Evolutionary conservation across 1,140 invertebrate species (phyloP).

Genomic region (Gyrodactylus salaris): DNA sequence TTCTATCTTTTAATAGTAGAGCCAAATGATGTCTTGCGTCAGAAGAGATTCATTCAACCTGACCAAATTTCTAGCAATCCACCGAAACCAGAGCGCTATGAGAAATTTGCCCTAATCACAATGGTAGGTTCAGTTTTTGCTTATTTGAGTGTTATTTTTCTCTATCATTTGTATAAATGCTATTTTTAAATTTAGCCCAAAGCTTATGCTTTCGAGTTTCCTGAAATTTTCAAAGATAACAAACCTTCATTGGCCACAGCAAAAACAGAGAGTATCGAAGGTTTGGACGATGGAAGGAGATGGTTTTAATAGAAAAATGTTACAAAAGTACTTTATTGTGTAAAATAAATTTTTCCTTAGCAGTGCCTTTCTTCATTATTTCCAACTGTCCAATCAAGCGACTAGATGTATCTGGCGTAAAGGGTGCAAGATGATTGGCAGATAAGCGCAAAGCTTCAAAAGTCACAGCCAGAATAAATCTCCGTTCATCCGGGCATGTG

Average conservation of each 20-base stretch:
- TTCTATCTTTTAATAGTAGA: not conserved
- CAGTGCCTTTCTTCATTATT: not conserved
- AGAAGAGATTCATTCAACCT: not conserved
- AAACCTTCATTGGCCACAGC: not conserved
- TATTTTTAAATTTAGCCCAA: not conserved
- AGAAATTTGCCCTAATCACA: not conserved
- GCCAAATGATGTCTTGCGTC: not conserved
- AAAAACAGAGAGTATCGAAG: not conserved
- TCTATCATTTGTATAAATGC: no score
- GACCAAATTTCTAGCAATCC: not conserved
- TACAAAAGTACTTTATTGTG: not conserved
- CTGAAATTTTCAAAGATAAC: not conserved
- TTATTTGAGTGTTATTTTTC: no score
- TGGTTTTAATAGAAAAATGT: not conserved
- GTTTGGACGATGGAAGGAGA: not conserved
- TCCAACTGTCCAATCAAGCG: not conserved
- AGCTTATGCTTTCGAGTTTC: not conserved
- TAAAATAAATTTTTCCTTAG: not conserved
- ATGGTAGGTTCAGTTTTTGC: not conserved
- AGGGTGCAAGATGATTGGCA: not conserved
- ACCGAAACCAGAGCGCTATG: not conserved
- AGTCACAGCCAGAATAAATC: not conserved
- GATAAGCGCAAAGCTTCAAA: not conserved
- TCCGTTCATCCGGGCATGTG: not conserved
- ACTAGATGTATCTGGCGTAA: not conserved